These are phyloP conservation scores for Telmatochromis brachygnathus DNA, from an alignment of 2,113 vertebrate genomes.

Conservation along the genomic window DNA sequence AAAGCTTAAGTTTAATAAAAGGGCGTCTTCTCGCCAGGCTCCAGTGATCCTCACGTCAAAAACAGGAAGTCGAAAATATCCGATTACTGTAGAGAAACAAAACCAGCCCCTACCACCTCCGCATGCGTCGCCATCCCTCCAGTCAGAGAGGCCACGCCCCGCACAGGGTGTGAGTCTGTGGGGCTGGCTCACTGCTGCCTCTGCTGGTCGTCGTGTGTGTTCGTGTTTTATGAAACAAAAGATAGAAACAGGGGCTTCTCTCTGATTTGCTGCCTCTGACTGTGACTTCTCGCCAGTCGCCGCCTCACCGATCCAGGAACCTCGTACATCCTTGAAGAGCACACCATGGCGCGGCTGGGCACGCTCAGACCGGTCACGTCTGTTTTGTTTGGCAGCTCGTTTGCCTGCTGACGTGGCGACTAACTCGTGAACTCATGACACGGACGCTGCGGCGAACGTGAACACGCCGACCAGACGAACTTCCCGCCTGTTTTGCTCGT, in stretches of 20 bases:
- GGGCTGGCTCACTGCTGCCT: background rate
- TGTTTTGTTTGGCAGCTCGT: background rate
- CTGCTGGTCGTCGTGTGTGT: fast-evolving
- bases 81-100: background rate
- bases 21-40: background rate
- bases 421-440: background rate
- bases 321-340: background rate
- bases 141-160: background rate
- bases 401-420: background rate
- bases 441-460: fast-evolving
- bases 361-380: background rate
- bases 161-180: background rate
- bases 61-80: background rate
- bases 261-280: background rate
- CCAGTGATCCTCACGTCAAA: background rate
- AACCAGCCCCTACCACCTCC: background rate
- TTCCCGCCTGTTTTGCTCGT: background rate
- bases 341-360: background rate
- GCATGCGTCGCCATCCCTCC: background rate
- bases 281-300: background rate
- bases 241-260: background rate
- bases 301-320: background rate
- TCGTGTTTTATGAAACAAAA: background rate
- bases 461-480: background rate
- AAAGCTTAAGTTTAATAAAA: background rate